Evolutionary conservation across 92 coral and sea anemone species (phyloP), one percentile per base, ranked within the genome.

Genomic region (Epizoanthus scotinus): DNA sequence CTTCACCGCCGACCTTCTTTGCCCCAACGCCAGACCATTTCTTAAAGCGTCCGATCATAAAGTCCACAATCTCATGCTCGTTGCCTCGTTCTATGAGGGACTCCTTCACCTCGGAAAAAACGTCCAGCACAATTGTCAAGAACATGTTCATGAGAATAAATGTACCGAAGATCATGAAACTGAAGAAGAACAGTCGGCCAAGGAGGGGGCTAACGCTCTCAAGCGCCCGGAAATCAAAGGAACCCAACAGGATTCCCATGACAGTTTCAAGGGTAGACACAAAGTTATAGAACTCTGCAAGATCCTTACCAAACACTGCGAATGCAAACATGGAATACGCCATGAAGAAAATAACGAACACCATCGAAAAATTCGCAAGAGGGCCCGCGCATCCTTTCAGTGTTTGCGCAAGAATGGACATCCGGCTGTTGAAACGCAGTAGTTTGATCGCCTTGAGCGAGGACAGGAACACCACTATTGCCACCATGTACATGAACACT

Each of bases 111-210:
- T 90, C 92, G 10, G 91, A 84, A 72, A 95, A 95, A 65, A 89
- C 91, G 66, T 95, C 98, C 75, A 95, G 85, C 22, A 95, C 91
- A 40, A 95, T 88, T 28, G 95, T 91, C 12, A 93, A 85, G 73
- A 95, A 91, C 94, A 95, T 88, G 83, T 95, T 95, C 90, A 93
- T 93, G 66, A 95, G 75, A 54, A 95, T 89, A 52, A 95, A 93
- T 55, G 86, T 89, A 7, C 98, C 98, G 56, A 91, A 90, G 67
- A 95, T 94, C 98, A 95, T 90, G 56, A 91, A 81, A 38, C 95
- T 73, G 85, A 95, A 95, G 82, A 95, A 87, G 82, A 92, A 95
- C 38, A 93, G 44, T 18, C 98, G 93, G 1, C 98, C 98, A 18
- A 93, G 68, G 31, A 90, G 84, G 6, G 98, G 98, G 36, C 90